Evolutionary conservation across 2,888 invertebrate genomes (phyloP).

Genomic region (Cristatella mucedo): DNA sequence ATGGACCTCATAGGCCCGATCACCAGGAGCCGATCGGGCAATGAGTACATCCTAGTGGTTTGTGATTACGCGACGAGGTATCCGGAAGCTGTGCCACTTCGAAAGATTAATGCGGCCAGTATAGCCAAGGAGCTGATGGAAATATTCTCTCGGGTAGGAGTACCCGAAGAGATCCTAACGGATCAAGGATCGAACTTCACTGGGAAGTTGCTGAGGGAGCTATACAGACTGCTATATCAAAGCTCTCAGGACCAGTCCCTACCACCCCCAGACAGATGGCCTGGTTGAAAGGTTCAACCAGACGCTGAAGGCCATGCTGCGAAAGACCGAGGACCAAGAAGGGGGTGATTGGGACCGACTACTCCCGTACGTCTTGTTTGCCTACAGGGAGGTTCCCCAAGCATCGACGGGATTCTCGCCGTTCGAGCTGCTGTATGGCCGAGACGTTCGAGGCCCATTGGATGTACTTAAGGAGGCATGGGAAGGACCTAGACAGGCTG

Average conservation of each 20-base stretch:
- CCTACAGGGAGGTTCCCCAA: constrained; percentile 8
- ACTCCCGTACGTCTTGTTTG: not conserved
- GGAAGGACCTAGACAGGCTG: no score
- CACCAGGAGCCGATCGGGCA: constrained; percentile 12
- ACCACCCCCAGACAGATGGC: constrained; percentile 15
- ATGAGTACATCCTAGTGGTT: constrained; percentile 14
- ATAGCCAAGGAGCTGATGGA: constrained; percentile 16
- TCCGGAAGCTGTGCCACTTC: constrained; percentile 12
- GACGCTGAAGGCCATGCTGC: constrained; percentile 14
- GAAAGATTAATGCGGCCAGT: constrained; percentile 12
- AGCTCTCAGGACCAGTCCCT: constrained; percentile 12
- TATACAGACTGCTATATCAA: constrained; percentile 13
- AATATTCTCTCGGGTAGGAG: constrained; percentile 13
- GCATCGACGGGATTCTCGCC: constrained; percentile 12
- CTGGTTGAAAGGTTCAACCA: constrained; percentile 14
- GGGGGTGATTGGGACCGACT: constrained; percentile 9
- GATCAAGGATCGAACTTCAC: constrained; percentile 17
- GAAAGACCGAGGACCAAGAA: constrained; percentile 10
- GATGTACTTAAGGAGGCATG: constrained; percentile 13
- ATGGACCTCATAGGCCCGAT: constrained; percentile 17
- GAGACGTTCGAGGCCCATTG: constrained; percentile 13
- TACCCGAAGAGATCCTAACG: constrained; percentile 14
- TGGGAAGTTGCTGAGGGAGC: constrained; percentile 13
- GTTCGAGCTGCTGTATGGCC: constrained; percentile 15
- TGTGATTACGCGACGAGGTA: constrained; percentile 15